phyloP scores from a whole-genome alignment of 2,888 invertebrate genomes.

The Notodonta ziczac region DNA sequence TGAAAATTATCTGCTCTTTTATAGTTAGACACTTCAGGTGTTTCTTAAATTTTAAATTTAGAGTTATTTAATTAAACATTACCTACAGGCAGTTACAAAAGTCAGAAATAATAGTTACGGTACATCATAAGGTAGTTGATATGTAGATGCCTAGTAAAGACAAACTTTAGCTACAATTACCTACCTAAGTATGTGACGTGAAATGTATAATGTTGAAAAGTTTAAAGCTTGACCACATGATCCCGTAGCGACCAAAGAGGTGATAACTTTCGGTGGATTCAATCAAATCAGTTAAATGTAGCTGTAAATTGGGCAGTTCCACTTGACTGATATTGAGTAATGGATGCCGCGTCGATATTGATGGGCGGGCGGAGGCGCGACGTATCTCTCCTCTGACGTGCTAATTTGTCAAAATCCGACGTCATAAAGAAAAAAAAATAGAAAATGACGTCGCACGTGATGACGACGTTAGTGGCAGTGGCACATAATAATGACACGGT shows the following conservation, averaged over 20 bases:
- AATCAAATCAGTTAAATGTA: constrained; percentile 82
- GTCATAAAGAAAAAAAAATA: constrained; percentile 69
- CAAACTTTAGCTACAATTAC: too few relatives aligned
- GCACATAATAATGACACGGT: too few relatives aligned
- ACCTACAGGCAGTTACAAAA: neutral
- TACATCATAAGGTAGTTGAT: too few relatives aligned
- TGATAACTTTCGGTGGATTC: constrained; percentile 74
- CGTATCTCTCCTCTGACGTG: constrained; percentile 68
- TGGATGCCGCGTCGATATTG: constrained; percentile 74
- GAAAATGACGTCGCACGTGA: constrained; percentile 47
- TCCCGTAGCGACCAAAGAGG: constrained; percentile 43
- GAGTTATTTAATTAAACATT: too few relatives aligned
- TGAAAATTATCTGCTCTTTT: too few relatives aligned
- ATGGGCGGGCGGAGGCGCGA: constrained; percentile 64
- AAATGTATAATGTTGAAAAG: neutral
- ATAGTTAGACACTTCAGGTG: too few relatives aligned
- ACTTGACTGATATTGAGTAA: constrained; percentile 81
- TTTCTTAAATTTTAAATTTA: too few relatives aligned
- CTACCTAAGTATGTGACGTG: neutral
- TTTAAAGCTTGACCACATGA: constrained; percentile 38
- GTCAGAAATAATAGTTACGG: neutral
- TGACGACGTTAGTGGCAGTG: constrained; percentile 13
- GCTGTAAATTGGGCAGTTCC: constrained; percentile 82
- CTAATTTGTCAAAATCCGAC: constrained; percentile 77
- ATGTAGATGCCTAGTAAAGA: too few relatives aligned